Evolutionary conservation across 2,113 vertebrate species (phyloP), one percentile per base, ranked within the genome.

Genomic region (Todiramphus saurophagus): DNA sequence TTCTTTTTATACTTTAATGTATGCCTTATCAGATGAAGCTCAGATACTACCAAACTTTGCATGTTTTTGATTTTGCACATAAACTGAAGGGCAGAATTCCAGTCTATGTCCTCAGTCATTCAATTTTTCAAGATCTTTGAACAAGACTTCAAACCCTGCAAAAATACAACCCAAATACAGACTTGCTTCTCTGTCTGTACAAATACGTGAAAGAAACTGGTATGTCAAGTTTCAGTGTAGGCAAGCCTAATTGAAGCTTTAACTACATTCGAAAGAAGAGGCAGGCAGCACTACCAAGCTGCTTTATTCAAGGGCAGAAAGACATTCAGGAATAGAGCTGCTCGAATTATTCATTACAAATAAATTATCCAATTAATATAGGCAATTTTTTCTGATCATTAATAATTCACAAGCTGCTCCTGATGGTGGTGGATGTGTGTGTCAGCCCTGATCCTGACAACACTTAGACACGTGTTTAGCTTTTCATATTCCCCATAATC

Each of bases 1-100:
- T 97, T 96, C 97, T 97, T 98, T 98, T 97, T 96, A 95, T 95
- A 94, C 97, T 98, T 98, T 98, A 97, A 98, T 98, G 97, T 98
- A 97, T 93, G 94, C 97, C 96, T 83, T 96, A 98, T 97, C 97
- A 98, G 96, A 97, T 97, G 96, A 98, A 97, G 90, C 96, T 97
- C 96, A 97, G 97, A 97, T 97, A 98, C 96, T 97, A 97, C 96
- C 97, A 98, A 98, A 98, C 97, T 98, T 98, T 98, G 97, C 98
- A 98, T 98, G 97, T 98, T 98, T 98, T 98, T 98, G 97, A 98
- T 98, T 98, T 97, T 96, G 94, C 97, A 98, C 97, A 97, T 97
- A 98, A 98, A 98, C 97, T 97, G 98, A 98, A 98, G 98, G 98
- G 98, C 98, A 98, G 97, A 97, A 98, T 98, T 98, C 97, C 91